Evolutionary conservation across 1,140 invertebrate genomes (phyloP).

Genomic region (Hycleus cichorii): DNA sequence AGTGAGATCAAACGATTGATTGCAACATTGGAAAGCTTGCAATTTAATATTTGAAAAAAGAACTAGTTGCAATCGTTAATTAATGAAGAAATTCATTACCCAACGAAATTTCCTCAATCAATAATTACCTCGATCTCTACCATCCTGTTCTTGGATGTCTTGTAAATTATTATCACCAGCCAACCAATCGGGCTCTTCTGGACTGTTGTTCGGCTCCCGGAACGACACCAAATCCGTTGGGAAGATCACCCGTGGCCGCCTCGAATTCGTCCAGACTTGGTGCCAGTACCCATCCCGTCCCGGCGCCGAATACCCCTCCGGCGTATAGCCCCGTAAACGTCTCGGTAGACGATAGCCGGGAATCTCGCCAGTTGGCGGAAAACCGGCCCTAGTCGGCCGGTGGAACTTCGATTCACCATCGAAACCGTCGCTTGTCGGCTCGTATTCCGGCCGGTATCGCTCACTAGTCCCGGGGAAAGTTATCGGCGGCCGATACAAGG

Average conservation of each 20-base stretch:
- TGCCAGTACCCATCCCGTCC: not conserved
- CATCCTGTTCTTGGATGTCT: constrained; percentile 36
- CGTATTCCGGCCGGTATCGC: constrained; percentile 25
- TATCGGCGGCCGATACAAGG: constrained; percentile 16
- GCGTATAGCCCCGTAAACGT: constrained; percentile 23
- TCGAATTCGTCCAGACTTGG: constrained; percentile 26
- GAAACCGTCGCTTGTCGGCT: constrained; percentile 1
- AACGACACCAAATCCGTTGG: constrained; percentile 39
- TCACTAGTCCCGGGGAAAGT: constrained; percentile 19
- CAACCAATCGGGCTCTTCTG: constrained; percentile 35
- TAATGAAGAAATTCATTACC: too few species aligned
- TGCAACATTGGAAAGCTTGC: too few species aligned
- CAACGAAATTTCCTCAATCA: too few species aligned
- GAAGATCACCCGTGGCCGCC: constrained; percentile 39
- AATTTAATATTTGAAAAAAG: too few species aligned
- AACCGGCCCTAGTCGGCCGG: not conserved
- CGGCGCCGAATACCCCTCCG: constrained; percentile 15
- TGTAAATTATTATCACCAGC: constrained; percentile 36
- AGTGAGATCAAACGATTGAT: too few species aligned
- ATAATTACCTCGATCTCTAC: constrained; percentile 34
- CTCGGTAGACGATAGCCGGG: constrained; percentile 28
- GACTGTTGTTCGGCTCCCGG: constrained; percentile 28
- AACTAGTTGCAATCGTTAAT: too few species aligned
- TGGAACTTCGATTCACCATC: not conserved
- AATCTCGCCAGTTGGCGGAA: constrained; percentile 19